Evolutionary conservation across 2,113 vertebrate species (phyloP).

Genomic region (Anoura caudifer): DNA sequence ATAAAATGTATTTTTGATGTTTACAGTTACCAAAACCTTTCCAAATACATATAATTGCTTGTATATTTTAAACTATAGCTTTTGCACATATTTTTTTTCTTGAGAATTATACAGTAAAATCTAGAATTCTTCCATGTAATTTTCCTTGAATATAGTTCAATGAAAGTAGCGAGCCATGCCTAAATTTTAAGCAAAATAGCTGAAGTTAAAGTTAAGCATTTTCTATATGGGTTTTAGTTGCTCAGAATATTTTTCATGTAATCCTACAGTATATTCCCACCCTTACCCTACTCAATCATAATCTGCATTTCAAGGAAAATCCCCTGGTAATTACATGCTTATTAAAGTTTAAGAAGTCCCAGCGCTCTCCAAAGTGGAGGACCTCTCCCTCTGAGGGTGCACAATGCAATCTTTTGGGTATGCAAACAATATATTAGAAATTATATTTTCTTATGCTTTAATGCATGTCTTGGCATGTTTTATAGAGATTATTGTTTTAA

Average conservation of each 20-base stretch:
- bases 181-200: not conserved
- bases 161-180: not conserved
- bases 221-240: not conserved
- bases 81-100: not conserved
- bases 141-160: not conserved
- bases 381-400: too few species aligned
- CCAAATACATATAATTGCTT: not conserved
- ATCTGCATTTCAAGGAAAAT: not conserved
- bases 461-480: not conserved
- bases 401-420: not conserved
- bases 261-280: not conserved
- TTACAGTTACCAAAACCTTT: not conserved
- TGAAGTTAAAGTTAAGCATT: not conserved
- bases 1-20: not conserved
- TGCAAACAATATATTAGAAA: not conserved
- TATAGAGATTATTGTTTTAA: not conserved
- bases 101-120: not conserved
- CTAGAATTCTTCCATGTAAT: not conserved
- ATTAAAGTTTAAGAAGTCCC: not conserved
- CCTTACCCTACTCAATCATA: not conserved
- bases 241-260: not conserved
- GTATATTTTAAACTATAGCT: not conserved
- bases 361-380: not conserved
- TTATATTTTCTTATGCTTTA: not conserved
- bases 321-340: not conserved